These are phyloP conservation scores for Myanophis thanlyinensis DNA, from an alignment of 2,113 vertebrate species.

Conservation along the genomic window DNA sequence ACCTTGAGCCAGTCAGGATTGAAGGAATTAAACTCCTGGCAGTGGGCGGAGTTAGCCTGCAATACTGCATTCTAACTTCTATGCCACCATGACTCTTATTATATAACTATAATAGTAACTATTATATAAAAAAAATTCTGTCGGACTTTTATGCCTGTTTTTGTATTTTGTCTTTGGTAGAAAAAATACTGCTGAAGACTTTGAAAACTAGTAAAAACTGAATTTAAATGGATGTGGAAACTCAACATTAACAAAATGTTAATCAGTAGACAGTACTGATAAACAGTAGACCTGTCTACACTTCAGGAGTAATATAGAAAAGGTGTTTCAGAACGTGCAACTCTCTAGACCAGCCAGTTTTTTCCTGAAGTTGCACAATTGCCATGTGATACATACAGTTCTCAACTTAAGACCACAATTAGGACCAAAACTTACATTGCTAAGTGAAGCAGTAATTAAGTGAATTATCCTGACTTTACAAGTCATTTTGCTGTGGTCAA, in stretches of 20 bases:
- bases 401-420: background rate
- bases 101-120: background rate
- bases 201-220: background rate
- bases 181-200: background rate
- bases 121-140: too few relatives aligned
- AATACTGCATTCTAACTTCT: background rate
- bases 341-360: background rate
- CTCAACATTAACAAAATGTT: background rate
- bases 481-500: background rate
- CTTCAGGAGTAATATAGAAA: background rate
- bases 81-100: background rate
- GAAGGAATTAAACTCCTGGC: background rate
- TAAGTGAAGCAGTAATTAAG: background rate
- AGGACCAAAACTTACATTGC: background rate
- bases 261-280: too few relatives aligned
- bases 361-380: background rate
- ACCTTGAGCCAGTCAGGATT: background rate
- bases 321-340: background rate
- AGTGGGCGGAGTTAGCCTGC: background rate
- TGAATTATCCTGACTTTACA: background rate
- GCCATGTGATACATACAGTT: background rate
- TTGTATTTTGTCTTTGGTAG: background rate
- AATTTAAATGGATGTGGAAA: background rate
- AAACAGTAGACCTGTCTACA: background rate
- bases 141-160: background rate